A percentile compares a stretch with the other conserved stretches of the same genome.
These are phyloP conservation scores for Dione vanillae DNA, from an alignment of 2,888 invertebrate genomes.

Conservation along the genomic window DNA sequence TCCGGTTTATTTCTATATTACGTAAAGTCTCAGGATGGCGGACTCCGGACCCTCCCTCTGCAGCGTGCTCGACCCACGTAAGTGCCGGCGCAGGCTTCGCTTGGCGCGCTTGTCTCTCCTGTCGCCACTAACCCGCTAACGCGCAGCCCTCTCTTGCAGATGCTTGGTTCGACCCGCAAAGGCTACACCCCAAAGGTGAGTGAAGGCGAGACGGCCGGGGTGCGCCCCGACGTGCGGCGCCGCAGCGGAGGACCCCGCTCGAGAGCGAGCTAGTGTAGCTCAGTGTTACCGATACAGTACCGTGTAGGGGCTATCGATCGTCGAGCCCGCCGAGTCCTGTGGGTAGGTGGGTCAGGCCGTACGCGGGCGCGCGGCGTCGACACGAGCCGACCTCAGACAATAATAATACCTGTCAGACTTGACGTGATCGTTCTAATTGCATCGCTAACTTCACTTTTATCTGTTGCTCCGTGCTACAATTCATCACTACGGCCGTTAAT, in stretches of 20 bases:
- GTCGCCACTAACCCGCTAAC: conserved; percentile 84
- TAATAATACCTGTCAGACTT: conserved; percentile 56
- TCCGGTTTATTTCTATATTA: conserved; percentile 64
- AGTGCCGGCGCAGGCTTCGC: conserved; percentile 61
- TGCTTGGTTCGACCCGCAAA: conserved; percentile 97
- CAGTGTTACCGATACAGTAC: conserved; percentile 53
- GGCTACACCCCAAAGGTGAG: conserved; percentile 96
- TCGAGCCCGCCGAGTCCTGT: conserved; percentile 39
- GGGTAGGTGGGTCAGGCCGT: conserved; percentile 27
- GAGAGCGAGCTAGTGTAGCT: conserved; percentile 46
- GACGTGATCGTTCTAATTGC: conserved; percentile 56
- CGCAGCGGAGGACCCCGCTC: conserved; percentile 50
- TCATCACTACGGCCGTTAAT: conserved; percentile 41
- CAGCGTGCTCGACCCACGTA: conserved; percentile 79
- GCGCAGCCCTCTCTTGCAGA: conserved; percentile 89
- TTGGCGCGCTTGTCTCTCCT: conserved; percentile 67
- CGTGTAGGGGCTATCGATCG: conserved; percentile 48
- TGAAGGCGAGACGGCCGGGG: conserved; percentile 59
- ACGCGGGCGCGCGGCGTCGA: conserved; percentile 13
- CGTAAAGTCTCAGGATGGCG: conserved; percentile 79
- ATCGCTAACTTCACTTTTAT: conserved; percentile 51
- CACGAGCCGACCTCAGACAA: conserved; percentile 38
- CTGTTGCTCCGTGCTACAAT: no score
- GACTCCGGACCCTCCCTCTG: conserved; percentile 78
- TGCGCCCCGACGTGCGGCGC: conserved; percentile 35